Base-by-base conservation (phyloP, 1,140 invertebrate species). In the Zaprionus lachaisei region DNA sequence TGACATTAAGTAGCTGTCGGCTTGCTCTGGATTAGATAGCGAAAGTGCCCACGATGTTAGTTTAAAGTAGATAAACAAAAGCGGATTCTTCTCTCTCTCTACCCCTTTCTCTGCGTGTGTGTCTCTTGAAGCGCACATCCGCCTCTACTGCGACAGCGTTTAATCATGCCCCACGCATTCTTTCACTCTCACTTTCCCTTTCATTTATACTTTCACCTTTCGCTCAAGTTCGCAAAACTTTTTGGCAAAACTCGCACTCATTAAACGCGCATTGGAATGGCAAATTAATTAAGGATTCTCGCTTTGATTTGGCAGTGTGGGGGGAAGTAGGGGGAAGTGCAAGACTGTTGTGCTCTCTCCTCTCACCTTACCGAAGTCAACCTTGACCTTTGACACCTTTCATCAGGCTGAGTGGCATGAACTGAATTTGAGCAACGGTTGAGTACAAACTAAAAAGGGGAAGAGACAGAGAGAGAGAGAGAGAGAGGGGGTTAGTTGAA, bases 31-130 rank as follows among this genome's bases (percentile, higher is more conserved):
- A 89, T 89, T 89, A 89, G 84, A 89, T 89, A 77, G 84, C 81
- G 79, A 81, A 89, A 89, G 84, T 89, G 85, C 77, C 82, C 82
- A 85, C 24, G 81, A 90, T 89, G 85, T 91, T 89, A 90, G 85
- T 89, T 89, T 89, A 89, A 89, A 89, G 86, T 81, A 85, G 85
- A 89, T 89, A 89, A 89, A 89, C 85, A 85, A 89, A 81, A 80
- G 81, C 79, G 84, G 81, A 79, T 90, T 15, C 22, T 38, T 64
- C 9, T 63, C 20, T 63, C 47, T 31, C 62, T 71, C 66, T 77
- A 37, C 49, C 28, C 20, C 22, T 63, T 4, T 26, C 28, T 17
- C 24, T 26, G 56, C 54, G 34, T 66, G 49, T 14, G 37, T 26
- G 51, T 64, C 64, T 65, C 61, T 60, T 80, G 67, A 78, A 75